phyloP scores from a whole-genome alignment of 2,113 vertebrate species.

The Cebidichthys violaceus region DNA sequence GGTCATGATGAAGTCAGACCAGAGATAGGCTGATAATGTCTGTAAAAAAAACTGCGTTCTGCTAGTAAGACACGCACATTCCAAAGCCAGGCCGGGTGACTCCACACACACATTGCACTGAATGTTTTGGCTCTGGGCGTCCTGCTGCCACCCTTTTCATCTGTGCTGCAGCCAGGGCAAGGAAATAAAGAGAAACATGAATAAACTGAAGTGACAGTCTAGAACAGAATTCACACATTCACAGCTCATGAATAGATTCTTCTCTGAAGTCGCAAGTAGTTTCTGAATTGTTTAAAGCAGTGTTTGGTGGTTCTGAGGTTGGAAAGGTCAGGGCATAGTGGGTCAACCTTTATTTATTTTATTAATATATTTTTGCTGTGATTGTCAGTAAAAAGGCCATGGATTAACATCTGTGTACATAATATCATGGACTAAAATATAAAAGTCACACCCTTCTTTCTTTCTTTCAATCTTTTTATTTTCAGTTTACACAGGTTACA shows the following conservation, averaged over 20 bases:
- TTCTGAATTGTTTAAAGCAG: slow-evolving; percentile 4
- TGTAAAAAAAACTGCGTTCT: slow-evolving; percentile 4
- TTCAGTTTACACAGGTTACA: no score
- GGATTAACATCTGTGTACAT: background rate
- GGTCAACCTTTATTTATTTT: slow-evolving; percentile 14
- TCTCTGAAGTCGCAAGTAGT: background rate
- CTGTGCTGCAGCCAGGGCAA: slow-evolving; percentile 29
- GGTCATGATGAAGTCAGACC: slow-evolving; percentile 29
- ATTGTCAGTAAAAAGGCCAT: background rate
- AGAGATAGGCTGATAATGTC: slow-evolving; percentile 15
- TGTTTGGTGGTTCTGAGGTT: background rate
- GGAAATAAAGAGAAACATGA: slow-evolving; percentile 40
- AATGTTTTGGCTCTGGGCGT: slow-evolving; percentile 50
- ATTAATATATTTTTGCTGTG: background rate
- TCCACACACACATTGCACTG: background rate
- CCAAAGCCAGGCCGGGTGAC: slow-evolving; percentile 6
- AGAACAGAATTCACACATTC: slow-evolving; percentile 36
- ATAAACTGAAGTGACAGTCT: slow-evolving; percentile 51
- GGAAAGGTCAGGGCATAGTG: background rate
- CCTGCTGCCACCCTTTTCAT: slow-evolving; percentile 35
- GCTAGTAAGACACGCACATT: slow-evolving; percentile 13
- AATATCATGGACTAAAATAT: background rate
- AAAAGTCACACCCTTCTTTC: no score
- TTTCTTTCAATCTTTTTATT: no score
- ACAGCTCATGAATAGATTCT: slow-evolving; percentile 8